Evolutionary conservation across 2,113 vertebrate genomes (phyloP), one percentile per base, ranked within the genome.

Genomic region (Callionymus lyra): DNA sequence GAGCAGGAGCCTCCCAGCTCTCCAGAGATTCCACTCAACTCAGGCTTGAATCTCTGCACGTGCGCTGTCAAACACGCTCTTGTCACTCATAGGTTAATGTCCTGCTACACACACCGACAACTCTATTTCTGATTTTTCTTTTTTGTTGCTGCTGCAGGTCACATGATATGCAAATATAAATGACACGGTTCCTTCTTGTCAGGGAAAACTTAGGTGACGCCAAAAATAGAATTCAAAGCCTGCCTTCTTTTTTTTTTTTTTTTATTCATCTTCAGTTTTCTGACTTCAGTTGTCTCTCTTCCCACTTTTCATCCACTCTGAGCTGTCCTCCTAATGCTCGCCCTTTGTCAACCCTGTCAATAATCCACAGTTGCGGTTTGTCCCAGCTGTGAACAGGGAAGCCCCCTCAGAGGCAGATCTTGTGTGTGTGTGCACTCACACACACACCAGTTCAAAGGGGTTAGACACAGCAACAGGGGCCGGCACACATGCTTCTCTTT

Each of bases 371-470:
- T 45, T 61, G 47, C 33, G 57, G 59, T 73, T 55, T 58, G 40
- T 57, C 65, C 66, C 61, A 63, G 57, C 56, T 69, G 71, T 64
- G 60, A 61, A 49, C n/a, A 60, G 54, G 63, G 61, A 74, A 71
- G 56, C 53, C 63, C n/a, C 71, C 67, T 47, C 2, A 1, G 46
- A 71, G 64, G 50, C 57, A 73, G 50, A 66, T n/a, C n/a, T n/a
- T n/a, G n/a, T n/a, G n/a, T n/a, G n/a, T n/a, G n/a, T 14, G 6
- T 50, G 61, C 48, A 45, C 39, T 31, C 34, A 50, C 19, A 49
- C 43, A 50, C 16, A 44, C 34, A 14, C 34, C 1, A 31, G 35
- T 47, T 63, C 12, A 50, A 44, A 11, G 38, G 16, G 14, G 17
- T 54, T 39, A 31, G 16, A 38, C 54, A 34, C 38, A 13, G 38